Percentiles rank a stretch among this genome's conserved stretches.
These are phyloP conservation scores for Rugalucina vietnamica DNA, from an alignment of 2,888 invertebrate genomes.

Conservation along the genomic window DNA sequence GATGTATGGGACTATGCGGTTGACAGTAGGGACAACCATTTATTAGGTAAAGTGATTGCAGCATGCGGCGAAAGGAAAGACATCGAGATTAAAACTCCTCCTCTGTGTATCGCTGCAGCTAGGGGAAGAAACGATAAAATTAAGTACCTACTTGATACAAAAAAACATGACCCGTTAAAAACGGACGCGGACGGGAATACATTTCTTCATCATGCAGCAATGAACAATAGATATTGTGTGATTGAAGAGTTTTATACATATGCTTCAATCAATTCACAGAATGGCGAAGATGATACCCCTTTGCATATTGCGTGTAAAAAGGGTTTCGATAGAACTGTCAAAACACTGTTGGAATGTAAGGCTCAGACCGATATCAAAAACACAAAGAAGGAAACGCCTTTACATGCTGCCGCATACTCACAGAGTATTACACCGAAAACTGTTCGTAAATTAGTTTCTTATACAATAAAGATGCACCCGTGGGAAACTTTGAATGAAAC, in stretches of 20 bases:
- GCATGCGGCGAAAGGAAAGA: not conserved
- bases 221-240: constrained; percentile 67
- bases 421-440: constrained; percentile 59
- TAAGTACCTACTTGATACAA: constrained; percentile 67
- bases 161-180: constrained; percentile 64
- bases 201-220: constrained; percentile 78
- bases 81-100: constrained; percentile 50
- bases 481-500: constrained; percentile 78
- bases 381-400: constrained; percentile 72
- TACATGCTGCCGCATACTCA: constrained; percentile 74
- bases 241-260: constrained; percentile 65
- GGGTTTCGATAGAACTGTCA: constrained; percentile 71
- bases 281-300: constrained; percentile 77
- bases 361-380: constrained; percentile 76
- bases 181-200: constrained; percentile 76
- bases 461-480: constrained; percentile 77
- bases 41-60: constrained; percentile 47
- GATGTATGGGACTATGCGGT: constrained; percentile 78
- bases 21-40: constrained; percentile 60
- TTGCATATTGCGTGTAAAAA: constrained; percentile 79
- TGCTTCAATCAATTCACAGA: constrained; percentile 67
- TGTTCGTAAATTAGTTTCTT: constrained; percentile 70
- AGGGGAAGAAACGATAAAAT: constrained; percentile 72
- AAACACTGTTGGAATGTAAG: constrained; percentile 67
- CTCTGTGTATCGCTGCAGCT: constrained; percentile 75